Evolutionary conservation across 2,113 vertebrate species (phyloP), one percentile per base, ranked within the genome.

Genomic region (Phodopus roborovskii): DNA sequence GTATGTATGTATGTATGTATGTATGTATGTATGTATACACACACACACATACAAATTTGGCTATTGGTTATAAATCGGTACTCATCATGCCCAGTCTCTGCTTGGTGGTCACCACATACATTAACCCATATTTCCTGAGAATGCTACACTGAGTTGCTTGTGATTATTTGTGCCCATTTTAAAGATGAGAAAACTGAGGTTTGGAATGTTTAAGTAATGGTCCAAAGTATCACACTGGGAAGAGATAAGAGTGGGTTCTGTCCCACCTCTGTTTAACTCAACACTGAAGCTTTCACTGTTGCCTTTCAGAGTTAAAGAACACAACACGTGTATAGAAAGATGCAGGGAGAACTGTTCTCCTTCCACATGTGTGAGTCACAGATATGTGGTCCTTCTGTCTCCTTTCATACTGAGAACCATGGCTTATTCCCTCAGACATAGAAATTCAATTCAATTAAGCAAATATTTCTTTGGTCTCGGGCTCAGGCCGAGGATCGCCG

Each of bases 371-470:
- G 66, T 71, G 88, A 90, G 91, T 45, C 48, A 83, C 45, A 87
- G 10, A 26, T 2, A 33, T 50, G 84, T 58, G 11, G 11, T 45
- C 77, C 28, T 93, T 95, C 73, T 77, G 12, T 28, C 85, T 91
- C n/a, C 45, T 89, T 77, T 24, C 74, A 74, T 83, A 28, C n/a
- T 39, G 33, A 74, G 36, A 53, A 81, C 39, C 62, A 87, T 84
- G 89, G 88, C 77, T 91, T 92, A 81, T 56, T 86, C 39, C 84
- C 66, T 95, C 91, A 60, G 58, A 88, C 90, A 17, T 94, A 94
- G 93, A 94, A 83, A 96, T 50, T 81, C 77, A 88, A 62, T 82
- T 68, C 73, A 91, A 85, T 84, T 90, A 24, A 94, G 94, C 77
- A 94, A 92, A 70, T 66, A 86, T 90, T 93, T 88, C n/a, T 90